These are phyloP conservation scores for Novumbra hubbsi DNA, from an alignment of 2,797 vertebrate species.

Conservation along the genomic window DNA sequence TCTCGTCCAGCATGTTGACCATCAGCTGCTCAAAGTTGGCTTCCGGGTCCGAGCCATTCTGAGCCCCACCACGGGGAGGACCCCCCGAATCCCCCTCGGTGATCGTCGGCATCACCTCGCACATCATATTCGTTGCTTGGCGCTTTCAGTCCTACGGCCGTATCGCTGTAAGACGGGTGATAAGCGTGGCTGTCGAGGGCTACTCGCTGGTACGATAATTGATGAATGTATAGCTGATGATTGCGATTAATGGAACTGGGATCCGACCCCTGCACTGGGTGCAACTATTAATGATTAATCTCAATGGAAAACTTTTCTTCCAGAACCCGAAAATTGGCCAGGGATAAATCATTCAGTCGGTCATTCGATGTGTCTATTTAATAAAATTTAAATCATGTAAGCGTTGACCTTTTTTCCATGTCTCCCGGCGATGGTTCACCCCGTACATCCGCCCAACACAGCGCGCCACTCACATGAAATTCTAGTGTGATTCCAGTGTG, in stretches of 20 bases:
- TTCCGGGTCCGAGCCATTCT: conserved; percentile 84
- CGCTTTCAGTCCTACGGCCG: neutral
- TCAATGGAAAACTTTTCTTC: neutral
- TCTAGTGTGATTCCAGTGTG: conserved; percentile 38
- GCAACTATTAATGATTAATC: neutral
- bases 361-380: conserved; percentile 32
- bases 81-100: conserved; percentile 91
- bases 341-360: neutral
- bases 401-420: conserved; percentile 64
- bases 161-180: neutral
- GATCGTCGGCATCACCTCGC: conserved; percentile 98
- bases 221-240: neutral
- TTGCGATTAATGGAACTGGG: neutral
- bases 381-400: conserved; percentile 46
- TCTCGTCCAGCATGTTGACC: conserved; percentile 98
- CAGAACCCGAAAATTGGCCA: neutral
- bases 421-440: conserved; percentile 64
- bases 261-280: neutral
- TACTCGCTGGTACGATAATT: neutral
- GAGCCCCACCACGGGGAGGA: conserved; percentile 78
- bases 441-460: conserved; percentile 70
- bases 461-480: conserved; percentile 69
- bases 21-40: conserved; percentile 98
- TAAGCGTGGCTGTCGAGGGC: neutral
- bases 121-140: conserved; percentile 82